A percentile compares a stretch with the other conserved stretches of the same genome.
phyloP scores from a whole-genome alignment of 2,113 vertebrate species.

The Zonotrichia leucophrys region DNA sequence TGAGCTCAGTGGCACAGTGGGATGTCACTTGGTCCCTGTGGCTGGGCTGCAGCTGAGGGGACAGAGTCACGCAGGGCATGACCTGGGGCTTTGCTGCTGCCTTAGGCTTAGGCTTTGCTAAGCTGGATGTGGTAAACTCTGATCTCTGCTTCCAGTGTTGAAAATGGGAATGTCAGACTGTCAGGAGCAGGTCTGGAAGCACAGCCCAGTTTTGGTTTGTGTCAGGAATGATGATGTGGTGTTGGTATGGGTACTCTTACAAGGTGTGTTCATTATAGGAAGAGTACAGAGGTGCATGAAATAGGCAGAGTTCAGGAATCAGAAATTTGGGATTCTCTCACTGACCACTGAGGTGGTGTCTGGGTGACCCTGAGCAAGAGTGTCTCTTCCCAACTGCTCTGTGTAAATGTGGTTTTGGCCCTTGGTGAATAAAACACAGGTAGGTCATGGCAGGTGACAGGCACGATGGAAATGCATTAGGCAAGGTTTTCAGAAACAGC shows the following conservation, averaged over 20 bases:
- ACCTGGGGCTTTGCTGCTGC: background rate
- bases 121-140: background rate
- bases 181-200: background rate
- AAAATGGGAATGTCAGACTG: background rate
- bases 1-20: background rate
- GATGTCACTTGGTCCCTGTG: accelerated
- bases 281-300: background rate
- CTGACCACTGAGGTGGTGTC: accelerated
- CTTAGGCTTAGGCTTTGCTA: background rate
- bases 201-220: background rate
- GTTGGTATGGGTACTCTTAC: background rate
- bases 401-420: background rate
- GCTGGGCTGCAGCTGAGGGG: background rate
- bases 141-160: background rate
- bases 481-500: background rate
- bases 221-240: background rate
- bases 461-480: background rate
- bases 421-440: background rate
- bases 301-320: background rate
- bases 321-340: background rate
- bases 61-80: background rate
- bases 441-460: background rate
- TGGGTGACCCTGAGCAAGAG: background rate
- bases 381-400: background rate
- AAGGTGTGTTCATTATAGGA: background rate